These are phyloP conservation scores for Macquaria australasica DNA, from an alignment of 2,113 vertebrate species.

Conservation along the genomic window DNA sequence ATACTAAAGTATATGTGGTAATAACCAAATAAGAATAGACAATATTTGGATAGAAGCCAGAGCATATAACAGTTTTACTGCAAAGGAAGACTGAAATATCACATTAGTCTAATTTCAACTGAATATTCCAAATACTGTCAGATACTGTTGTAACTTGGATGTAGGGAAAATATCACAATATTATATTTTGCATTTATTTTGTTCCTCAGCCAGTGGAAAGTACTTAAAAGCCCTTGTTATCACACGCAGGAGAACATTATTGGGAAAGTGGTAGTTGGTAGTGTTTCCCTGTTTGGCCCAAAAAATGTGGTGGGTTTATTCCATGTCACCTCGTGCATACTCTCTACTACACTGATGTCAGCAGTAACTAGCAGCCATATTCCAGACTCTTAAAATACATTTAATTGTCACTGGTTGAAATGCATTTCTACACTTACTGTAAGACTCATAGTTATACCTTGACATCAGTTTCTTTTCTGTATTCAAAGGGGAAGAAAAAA, in stretches of 20 bases:
- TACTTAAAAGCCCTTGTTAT: background rate
- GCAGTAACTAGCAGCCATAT: background rate
- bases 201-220: too few species aligned
- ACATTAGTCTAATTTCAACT: background rate
- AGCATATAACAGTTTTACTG: too few species aligned
- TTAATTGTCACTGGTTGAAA: conserved; percentile 4
- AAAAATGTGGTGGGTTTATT: background rate
- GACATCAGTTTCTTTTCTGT: background rate
- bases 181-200: too few species aligned
- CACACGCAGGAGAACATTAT: background rate
- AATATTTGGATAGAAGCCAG: too few species aligned
- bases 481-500: background rate
- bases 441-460: background rate
- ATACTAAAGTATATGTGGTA: too few species aligned
- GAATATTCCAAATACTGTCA: too few species aligned
- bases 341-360: background rate
- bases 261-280: background rate
- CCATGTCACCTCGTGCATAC: background rate
- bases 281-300: background rate
- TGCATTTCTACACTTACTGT: background rate
- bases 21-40: too few species aligned
- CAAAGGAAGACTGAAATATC: too few species aligned
- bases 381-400: background rate
- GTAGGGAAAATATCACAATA: too few species aligned
- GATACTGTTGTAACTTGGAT: too few species aligned